Conservation (phyloP, 2,797 vertebrate genomes). For the Ctenopoma kingsleyae region DNA sequence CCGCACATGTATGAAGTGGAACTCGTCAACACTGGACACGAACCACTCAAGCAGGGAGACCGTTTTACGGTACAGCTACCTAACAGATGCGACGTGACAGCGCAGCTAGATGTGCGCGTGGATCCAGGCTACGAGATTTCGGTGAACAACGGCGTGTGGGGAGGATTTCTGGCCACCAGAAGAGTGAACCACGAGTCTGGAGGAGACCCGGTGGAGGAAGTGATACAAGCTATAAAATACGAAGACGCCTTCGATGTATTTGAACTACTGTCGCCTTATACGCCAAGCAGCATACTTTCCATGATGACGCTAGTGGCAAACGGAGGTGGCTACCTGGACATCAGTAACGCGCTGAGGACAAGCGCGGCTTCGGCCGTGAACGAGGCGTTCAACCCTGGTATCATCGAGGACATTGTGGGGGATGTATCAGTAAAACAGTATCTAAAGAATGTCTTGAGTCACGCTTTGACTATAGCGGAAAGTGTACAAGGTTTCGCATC, state of each 20-base stretch:
- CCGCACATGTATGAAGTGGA: conserved; percentile 12
- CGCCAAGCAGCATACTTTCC: conserved; percentile 6
- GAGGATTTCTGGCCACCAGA: conserved; percentile 29
- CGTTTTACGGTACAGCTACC: conserved; percentile 17
- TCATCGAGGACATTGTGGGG: rapidly evolving
- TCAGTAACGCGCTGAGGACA: rapidly evolving
- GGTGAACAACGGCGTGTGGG: conserved; percentile 29
- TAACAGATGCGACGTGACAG: not conserved
- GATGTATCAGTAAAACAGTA: rapidly evolving
- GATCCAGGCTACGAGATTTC: not conserved
- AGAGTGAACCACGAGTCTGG: conserved; percentile 15
- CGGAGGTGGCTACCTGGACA: not conserved
- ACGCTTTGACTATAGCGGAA: not conserved
- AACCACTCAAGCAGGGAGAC: conserved; percentile 5
- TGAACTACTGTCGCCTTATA: conserved; percentile 18
- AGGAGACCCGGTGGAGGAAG: conserved; percentile 19
- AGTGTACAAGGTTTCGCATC: conserved; percentile 22
- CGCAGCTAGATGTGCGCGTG: rapidly evolving
- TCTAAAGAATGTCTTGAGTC: not conserved
- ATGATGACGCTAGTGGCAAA: conserved; percentile 27
- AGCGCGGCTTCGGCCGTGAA: not conserved
- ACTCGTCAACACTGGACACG: conserved; percentile 18
- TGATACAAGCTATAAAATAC: conserved; percentile 5
- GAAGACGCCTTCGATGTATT: not conserved
- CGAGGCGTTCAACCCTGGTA: rapidly evolving